phyloP scores from a whole-genome alignment of 2,797 vertebrate species.

The Cryptoprocta ferox region DNA sequence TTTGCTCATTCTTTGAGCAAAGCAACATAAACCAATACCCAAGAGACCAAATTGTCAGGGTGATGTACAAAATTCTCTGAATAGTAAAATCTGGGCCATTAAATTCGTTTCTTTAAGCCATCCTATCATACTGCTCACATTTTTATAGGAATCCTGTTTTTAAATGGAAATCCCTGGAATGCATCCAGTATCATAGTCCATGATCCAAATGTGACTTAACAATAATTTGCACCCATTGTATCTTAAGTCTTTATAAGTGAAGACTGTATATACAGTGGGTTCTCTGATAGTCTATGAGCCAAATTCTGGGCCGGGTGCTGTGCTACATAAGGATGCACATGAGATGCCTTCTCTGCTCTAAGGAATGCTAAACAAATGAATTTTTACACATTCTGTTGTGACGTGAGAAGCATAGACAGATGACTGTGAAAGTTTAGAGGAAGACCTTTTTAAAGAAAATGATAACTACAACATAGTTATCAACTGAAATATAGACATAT shows the following conservation, averaged over 20 bases:
- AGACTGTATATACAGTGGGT: neutral
- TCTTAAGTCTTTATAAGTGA: constrained; percentile 37
- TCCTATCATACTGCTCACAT: neutral
- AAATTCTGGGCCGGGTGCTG: neutral
- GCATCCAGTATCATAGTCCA: neutral
- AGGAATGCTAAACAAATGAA: neutral
- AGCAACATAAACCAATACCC: constrained; percentile 30
- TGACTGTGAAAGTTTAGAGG: neutral
- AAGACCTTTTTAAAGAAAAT: neutral
- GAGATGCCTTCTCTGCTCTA: constrained; percentile 13
- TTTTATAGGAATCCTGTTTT: constrained; percentile 4
- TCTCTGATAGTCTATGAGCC: neutral
- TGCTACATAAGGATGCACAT: neutral
- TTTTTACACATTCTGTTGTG: neutral
- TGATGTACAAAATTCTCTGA: constrained; percentile 54
- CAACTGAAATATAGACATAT: neutral
- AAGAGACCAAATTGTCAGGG: neutral
- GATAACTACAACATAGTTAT: neutral
- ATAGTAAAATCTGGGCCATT: constrained; percentile 22
- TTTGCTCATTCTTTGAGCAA: constrained; percentile 41
- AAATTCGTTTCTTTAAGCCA: constrained; percentile 33
- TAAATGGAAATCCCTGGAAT: constrained; percentile 14
- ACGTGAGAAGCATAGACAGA: neutral
- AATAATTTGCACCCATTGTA: neutral
- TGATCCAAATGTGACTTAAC: constrained; percentile 43